Evolutionary conservation across 2,888 invertebrate species (phyloP).

Genomic region (Sclerodermus sp.): DNA sequence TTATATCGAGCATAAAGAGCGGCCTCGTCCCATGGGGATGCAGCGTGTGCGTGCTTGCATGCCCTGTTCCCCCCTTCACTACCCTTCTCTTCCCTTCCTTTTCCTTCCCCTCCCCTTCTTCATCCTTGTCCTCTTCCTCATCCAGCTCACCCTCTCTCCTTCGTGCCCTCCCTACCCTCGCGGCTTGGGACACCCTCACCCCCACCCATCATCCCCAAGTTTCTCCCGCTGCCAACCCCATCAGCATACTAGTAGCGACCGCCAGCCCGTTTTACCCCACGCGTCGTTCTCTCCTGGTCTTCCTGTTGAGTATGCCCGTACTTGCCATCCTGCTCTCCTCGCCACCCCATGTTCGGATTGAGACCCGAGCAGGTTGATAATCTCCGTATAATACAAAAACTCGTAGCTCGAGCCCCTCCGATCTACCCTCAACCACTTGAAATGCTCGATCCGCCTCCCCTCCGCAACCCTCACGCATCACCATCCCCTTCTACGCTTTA

Average conservation of each 20-base stretch:
- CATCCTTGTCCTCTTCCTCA: no score
- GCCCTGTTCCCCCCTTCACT: conserved; percentile 32
- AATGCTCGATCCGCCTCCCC: conserved; percentile 22
- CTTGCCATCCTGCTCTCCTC: not conserved
- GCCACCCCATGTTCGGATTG: conserved; percentile 25
- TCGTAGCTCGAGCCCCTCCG: conserved; percentile 30
- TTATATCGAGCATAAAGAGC: conserved; percentile 59
- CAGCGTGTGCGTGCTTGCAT: conserved; percentile 48
- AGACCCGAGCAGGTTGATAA: conserved; percentile 53
- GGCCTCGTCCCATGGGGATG: conserved; percentile 53
- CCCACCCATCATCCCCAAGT: conserved; percentile 5
- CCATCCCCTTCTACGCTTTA: conserved; percentile 6
- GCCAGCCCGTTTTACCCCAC: conserved; percentile 22
- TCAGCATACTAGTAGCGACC: no score
- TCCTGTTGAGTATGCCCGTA: conserved; percentile 1
- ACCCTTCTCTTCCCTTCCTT: no score
- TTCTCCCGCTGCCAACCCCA: conserved; percentile 18
- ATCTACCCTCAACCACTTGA: conserved; percentile 43
- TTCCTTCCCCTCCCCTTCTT: no score
- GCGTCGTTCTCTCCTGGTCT: conserved; percentile 1
- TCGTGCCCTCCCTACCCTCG: no score
- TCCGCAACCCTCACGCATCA: not conserved
- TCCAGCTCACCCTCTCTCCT: no score
- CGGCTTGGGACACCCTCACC: conserved; percentile 25
- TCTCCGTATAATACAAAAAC: conserved; percentile 55